A percentile compares a stretch with the other conserved stretches of the same genome.
Conservation (phyloP, 2,113 vertebrate genomes). For the Planiliza haematocheilus region DNA sequence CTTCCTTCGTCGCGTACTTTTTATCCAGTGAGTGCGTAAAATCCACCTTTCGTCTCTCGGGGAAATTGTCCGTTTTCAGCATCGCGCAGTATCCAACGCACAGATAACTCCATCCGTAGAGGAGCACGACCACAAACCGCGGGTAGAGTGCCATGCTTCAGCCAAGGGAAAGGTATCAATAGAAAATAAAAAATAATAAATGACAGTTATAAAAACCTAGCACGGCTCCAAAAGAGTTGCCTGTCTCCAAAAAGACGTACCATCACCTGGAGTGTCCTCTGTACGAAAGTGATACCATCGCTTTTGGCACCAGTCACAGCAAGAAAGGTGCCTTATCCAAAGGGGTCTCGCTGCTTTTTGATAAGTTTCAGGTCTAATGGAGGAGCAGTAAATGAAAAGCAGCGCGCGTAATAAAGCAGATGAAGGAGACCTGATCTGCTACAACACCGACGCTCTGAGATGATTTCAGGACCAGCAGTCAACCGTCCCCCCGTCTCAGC, state of each 20-base stretch:
- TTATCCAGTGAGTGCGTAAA: slow-evolving; percentile 54
- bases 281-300: slow-evolving; percentile 47
- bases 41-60: slow-evolving; percentile 65
- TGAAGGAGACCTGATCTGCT: slow-evolving; percentile 11
- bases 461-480: slow-evolving; percentile 68
- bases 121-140: slow-evolving; percentile 80
- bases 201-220: slow-evolving; percentile 17
- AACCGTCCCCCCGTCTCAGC: slow-evolving; percentile 71
- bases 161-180: not conserved
- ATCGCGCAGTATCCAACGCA: slow-evolving; percentile 81
- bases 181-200: slow-evolving; percentile 7
- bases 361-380: slow-evolving; percentile 9
- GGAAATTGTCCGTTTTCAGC: slow-evolving; percentile 67
- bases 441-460: slow-evolving; percentile 41
- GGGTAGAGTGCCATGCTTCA: slow-evolving; percentile 81
- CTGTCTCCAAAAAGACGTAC: slow-evolving; percentile 58
- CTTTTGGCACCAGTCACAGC: slow-evolving; percentile 28
- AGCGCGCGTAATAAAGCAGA: slow-evolving; percentile 28
- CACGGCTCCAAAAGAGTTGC: slow-evolving; percentile 45
- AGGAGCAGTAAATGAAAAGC: not conserved
- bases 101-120: slow-evolving; percentile 84
- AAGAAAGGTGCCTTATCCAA: slow-evolving; percentile 37
- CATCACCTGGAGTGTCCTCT: slow-evolving; percentile 67
- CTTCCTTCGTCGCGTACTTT: slow-evolving; percentile 42
- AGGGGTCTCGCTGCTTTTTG: not conserved